These are phyloP conservation scores for Benthosema pterotum DNA, from an alignment of 2,797 vertebrate genomes.

Conservation along the genomic window DNA sequence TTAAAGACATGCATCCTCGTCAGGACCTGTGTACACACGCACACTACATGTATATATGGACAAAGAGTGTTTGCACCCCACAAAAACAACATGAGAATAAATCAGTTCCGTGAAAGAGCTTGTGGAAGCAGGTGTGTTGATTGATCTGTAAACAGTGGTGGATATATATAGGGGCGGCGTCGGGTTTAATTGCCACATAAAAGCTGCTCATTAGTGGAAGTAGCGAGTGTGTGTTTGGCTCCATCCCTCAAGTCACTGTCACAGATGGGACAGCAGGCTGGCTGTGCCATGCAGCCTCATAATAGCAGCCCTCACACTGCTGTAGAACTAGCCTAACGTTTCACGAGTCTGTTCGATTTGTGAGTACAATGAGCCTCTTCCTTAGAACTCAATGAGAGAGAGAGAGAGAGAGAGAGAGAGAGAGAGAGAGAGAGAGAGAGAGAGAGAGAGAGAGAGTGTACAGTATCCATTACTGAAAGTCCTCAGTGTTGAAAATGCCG, in stretches of 20 bases:
- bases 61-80: too few relatives aligned
- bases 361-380: background rate
- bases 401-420: too few relatives aligned
- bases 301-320: constrained; percentile 35
- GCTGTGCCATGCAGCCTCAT: constrained; percentile 26
- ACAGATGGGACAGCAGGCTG: constrained; percentile 50
- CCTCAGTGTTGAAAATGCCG: constrained; percentile 20
- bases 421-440: too few relatives aligned
- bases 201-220: constrained; percentile 43
- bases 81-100: too few relatives aligned
- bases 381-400: too few relatives aligned
- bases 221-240: constrained; percentile 29
- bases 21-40: too few relatives aligned
- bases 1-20: too few relatives aligned
- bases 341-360: constrained; percentile 30
- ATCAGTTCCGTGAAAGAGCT: too few relatives aligned
- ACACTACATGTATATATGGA: too few relatives aligned
- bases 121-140: constrained; percentile 18
- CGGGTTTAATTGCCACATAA: constrained; percentile 51
- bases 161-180: constrained; percentile 44
- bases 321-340: constrained; percentile 46
- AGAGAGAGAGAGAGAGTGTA: too few relatives aligned
- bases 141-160: constrained; percentile 48
- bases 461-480: background rate
- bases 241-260: constrained; percentile 40